Base-by-base conservation (phyloP, 2,888 invertebrate genomes). In the Petrophora chlorosata region DNA sequence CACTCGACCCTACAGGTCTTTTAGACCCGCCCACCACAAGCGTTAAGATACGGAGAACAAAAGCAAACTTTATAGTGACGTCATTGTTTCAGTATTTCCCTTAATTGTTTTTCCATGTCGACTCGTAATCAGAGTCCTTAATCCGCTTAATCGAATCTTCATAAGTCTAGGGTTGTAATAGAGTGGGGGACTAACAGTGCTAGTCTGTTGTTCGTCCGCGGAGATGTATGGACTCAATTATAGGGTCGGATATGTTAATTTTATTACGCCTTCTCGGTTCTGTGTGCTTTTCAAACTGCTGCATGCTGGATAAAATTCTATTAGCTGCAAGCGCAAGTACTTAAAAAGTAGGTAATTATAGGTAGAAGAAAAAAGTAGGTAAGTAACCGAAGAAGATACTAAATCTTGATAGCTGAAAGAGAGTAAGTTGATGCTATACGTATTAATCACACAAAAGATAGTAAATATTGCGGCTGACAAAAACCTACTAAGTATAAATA, bases 71-170 rank as follows among this genome's bases (percentile, higher is more conserved):
- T 84, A 83, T 76, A 81, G 73, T 77, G 71, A 70, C 76, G 48
- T 84, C 85, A 85, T 87, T 85, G 86, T 85, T 81, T 77, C 70
- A 80, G 78, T 76, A 79, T 82, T 80, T 82, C 77, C 79, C 76
- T 77, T 87, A 87, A 88, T 88, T 88, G 88, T 88, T 88, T 88
- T 88, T 87, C 88, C 85, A 76, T 88, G 87, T 87, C 79, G 73
- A 70, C 65, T 74, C 75, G 71, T 81, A 76, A 84, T 80, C 82
- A 67, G 83, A 80, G 78, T 73, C 58, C 67, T 63, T 84, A 81
- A 86, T 84, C 85, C 82, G 72, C 61, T 80, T 84, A 86, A 88
- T 87, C 85, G 80, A 87, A 87, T 87, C 78, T 84, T 79, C 74
- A 80, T 80, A 81, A 78, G 76, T 73, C 70, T 39, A 53, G 46